These are phyloP conservation scores for Prolemur simus DNA, from an alignment of 2,113 vertebrate species.

Conservation along the genomic window DNA sequence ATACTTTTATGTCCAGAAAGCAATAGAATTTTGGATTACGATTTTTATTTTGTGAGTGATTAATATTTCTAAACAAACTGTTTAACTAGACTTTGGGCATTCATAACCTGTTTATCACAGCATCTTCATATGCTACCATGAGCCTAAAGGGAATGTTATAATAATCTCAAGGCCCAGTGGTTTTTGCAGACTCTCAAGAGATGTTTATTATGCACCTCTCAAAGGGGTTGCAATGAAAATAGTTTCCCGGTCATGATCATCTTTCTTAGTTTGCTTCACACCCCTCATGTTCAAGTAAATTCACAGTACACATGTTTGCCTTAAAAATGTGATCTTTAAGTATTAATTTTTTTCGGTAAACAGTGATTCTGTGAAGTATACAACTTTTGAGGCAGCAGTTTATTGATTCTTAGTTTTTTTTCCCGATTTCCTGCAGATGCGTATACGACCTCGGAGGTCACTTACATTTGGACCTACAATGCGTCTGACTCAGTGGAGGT, in stretches of 20 bases:
- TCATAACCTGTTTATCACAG: not conserved
- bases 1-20: not conserved
- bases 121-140: not conserved
- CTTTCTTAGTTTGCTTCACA: not conserved
- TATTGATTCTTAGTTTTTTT: constrained; percentile 25
- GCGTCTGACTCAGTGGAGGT: constrained; percentile 96
- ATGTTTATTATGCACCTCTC: not conserved
- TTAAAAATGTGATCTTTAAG: not conserved
- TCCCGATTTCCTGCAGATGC: constrained; percentile 87
- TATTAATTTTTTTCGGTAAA: not conserved
- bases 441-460: constrained; percentile 97
- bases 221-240: not conserved
- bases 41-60: not conserved
- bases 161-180: not conserved
- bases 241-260: not conserved
- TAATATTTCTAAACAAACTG: not conserved
- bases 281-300: not conserved
- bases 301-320: not conserved
- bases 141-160: not conserved
- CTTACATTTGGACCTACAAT: constrained; percentile 96
- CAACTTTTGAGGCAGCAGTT: not conserved
- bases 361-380: not conserved
- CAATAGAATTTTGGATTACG: not conserved
- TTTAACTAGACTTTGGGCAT: not conserved
- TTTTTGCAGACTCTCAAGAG: not conserved